Evolutionary conservation across 2,797 vertebrate species (phyloP).

Genomic region (Lepidocolaptes lacrymiger): DNA sequence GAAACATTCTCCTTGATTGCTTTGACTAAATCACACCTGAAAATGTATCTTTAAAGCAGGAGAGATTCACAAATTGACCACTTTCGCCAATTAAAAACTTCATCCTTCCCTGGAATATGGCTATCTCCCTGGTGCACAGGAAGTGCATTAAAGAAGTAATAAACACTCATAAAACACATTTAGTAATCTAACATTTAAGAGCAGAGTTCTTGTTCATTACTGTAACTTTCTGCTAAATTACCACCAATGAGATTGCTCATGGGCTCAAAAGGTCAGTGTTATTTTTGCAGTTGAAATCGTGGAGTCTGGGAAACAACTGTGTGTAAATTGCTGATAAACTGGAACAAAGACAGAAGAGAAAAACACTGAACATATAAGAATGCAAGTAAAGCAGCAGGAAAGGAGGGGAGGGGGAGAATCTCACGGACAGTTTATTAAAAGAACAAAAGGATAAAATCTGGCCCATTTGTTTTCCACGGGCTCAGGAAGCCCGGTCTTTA

Average conservation of each 20-base stretch:
- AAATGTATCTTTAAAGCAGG: not conserved
- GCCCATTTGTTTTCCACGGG: constrained; percentile 45
- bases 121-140: constrained; percentile 24
- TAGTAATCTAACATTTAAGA: constrained; percentile 48
- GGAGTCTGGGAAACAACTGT: constrained; percentile 66
- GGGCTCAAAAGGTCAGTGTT: constrained; percentile 65
- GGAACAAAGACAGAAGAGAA: constrained; percentile 65
- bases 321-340: constrained; percentile 72
- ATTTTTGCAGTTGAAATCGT: constrained; percentile 60
- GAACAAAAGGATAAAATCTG: constrained; percentile 70
- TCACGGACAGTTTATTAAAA: constrained; percentile 67
- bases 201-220: constrained; percentile 25
- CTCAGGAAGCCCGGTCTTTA: constrained; percentile 59
- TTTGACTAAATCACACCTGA: constrained; percentile 6
- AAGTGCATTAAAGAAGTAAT: constrained; percentile 43
- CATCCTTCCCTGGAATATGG: not conserved
- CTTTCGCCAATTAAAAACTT: not conserved
- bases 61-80: not conserved
- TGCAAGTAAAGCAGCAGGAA: constrained; percentile 66
- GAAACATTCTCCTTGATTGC: not conserved
- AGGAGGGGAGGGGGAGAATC: constrained; percentile 66
- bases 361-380: constrained; percentile 65
- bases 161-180: constrained; percentile 38
- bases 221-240: constrained; percentile 60
- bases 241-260: constrained; percentile 29